Percentiles rank a stretch among this genome's conserved stretches.
phyloP scores from a whole-genome alignment of 2,797 vertebrate species.

The Megaceryle alcyon region DNA sequence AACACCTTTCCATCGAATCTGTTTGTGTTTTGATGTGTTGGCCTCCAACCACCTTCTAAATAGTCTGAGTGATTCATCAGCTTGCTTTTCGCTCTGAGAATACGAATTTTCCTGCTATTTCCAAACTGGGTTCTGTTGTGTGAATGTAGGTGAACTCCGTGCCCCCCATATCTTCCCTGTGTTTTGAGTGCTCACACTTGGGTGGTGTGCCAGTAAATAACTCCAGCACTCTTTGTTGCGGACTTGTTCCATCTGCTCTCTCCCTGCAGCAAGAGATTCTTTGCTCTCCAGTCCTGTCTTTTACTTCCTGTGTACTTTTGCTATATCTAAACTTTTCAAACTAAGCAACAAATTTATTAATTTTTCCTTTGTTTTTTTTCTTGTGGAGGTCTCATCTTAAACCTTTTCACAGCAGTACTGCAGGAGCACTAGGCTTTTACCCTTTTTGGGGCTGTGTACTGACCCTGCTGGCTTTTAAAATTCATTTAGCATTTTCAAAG shows the following conservation, averaged over 20 bases:
- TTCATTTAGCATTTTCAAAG: constrained; percentile 62
- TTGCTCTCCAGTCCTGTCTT: not conserved
- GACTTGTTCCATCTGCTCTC: not conserved
- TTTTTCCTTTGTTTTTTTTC: not conserved
- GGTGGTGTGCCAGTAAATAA: not conserved
- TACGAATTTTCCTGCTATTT: not conserved
- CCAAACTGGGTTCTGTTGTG: not conserved
- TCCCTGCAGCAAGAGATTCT: not conserved
- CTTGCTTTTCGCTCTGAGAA: not conserved
- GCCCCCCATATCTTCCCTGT: not conserved
- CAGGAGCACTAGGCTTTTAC: not conserved
- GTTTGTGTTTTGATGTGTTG: not conserved
- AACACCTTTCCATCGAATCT: not conserved
- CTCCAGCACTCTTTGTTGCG: not conserved
- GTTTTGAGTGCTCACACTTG: not conserved
- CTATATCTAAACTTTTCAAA: not conserved
- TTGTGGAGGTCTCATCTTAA: not conserved
- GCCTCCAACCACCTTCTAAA: not conserved
- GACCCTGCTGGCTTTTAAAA: constrained; percentile 57
- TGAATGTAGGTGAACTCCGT: not conserved
- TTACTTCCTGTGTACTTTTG: not conserved
- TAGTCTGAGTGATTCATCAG: not conserved
- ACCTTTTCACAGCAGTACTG: not conserved
- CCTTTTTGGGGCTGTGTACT: not conserved
- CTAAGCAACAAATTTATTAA: not conserved